Evolutionary conservation across 2,797 vertebrate genomes (phyloP).

Genomic region (Microctenopoma stevenorrisi): DNA sequence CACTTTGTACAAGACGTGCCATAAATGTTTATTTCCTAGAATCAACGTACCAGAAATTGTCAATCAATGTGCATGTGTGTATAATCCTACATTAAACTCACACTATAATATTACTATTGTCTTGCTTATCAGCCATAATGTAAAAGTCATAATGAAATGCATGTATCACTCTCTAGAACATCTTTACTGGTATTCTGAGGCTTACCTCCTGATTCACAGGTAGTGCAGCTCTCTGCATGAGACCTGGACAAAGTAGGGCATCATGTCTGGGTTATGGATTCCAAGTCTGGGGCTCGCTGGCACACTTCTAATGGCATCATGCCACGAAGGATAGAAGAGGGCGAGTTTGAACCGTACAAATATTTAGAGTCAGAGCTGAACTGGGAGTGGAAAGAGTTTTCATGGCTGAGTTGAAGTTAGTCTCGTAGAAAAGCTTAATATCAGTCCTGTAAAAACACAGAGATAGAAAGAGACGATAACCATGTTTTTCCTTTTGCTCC

Average conservation of each 20-base stretch:
- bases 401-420: slow-evolving; percentile 13
- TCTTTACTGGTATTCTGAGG: slow-evolving; percentile 1
- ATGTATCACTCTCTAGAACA: not conserved
- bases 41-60: not conserved
- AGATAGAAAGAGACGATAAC: not conserved
- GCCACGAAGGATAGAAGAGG: slow-evolving; percentile 27
- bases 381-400: slow-evolving; percentile 12
- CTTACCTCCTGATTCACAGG: slow-evolving; percentile 12
- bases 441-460: slow-evolving; percentile 13
- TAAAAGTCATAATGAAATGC: not conserved
- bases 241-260: slow-evolving; percentile 45
- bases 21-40: slow-evolving; percentile 2
- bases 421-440: slow-evolving; percentile 10
- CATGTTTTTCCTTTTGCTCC: not conserved
- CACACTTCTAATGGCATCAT: slow-evolving; percentile 30
- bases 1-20: not conserved
- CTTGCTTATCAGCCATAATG: not conserved
- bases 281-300: slow-evolving; percentile 31
- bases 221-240: slow-evolving; percentile 18
- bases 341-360: slow-evolving; percentile 24
- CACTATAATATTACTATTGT: not conserved
- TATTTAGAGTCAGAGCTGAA: not conserved
- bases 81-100: not conserved
- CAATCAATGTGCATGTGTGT: not conserved
- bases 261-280: slow-evolving; percentile 40